These are phyloP conservation scores for Sarcophaga rosellei DNA, from an alignment of 2,888 invertebrate species.

Conservation along the genomic window DNA sequence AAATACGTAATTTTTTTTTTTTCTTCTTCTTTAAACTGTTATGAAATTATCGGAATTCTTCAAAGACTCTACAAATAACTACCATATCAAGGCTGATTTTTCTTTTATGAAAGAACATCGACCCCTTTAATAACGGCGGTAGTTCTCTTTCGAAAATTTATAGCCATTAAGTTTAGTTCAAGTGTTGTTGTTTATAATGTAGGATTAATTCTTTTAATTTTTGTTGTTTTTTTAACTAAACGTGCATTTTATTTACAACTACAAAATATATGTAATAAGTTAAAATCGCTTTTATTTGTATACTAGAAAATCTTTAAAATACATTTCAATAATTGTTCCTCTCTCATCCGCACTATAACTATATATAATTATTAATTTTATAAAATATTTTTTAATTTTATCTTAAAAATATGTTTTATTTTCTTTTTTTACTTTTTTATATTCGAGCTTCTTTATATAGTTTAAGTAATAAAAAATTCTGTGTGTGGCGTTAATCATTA, in stretches of 20 bases:
- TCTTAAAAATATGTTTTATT: not conserved
- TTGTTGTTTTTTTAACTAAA: not conserved
- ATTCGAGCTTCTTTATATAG: not conserved
- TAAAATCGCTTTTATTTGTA: not conserved
- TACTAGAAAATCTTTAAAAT: conserved; percentile 35
- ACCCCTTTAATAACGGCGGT: no score
- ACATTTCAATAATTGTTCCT: conserved; percentile 22
- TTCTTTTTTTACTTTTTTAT: not conserved
- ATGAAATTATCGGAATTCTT: no score
- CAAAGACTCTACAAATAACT: no score
- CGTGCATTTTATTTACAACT: conserved; percentile 39
- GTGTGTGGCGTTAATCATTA: not conserved
- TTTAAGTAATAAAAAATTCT: not conserved
- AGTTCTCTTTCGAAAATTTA: no score
- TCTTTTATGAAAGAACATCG: no score
- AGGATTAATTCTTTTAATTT: not conserved
- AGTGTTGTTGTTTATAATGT: not conserved
- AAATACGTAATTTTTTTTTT: no score
- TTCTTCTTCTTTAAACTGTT: no score
- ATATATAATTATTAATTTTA: not conserved
- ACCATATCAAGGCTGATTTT: not conserved
- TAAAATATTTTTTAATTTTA: not conserved
- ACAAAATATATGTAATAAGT: not conserved
- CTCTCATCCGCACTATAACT: not conserved
- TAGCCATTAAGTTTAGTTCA: not conserved